A percentile compares a stretch with the other conserved stretches of the same genome.
phyloP scores from a whole-genome alignment of 2,888 invertebrate species.

The Melangyna quadrimaculata region DNA sequence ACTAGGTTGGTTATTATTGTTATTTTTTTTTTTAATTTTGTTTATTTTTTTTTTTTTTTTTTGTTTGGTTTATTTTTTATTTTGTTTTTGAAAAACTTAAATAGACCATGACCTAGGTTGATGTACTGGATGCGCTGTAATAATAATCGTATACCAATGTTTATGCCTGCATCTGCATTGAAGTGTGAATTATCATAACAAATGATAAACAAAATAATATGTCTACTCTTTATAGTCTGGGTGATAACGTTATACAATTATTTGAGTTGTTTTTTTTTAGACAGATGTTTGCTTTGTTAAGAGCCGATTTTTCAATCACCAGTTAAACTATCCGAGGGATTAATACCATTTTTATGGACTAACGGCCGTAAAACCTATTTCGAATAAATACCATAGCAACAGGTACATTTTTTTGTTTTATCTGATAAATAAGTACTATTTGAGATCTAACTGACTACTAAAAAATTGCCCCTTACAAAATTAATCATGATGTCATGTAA shows the following conservation, averaged over 20 bases:
- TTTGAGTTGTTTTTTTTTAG: not conserved
- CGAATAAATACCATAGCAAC: too few species aligned
- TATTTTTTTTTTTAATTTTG: not conserved
- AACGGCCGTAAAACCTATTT: too few species aligned
- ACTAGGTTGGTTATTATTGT: not conserved
- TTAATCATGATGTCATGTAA: too few species aligned
- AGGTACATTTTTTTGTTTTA: too few species aligned
- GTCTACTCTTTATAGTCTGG: not conserved
- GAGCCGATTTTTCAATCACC: too few species aligned
- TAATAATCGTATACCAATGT: not conserved
- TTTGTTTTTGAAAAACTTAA: not conserved
- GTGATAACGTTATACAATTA: not conserved
- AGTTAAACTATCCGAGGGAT: too few species aligned
- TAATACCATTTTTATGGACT: too few species aligned
- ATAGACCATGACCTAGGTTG: conserved; percentile 35
- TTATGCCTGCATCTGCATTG: not conserved
- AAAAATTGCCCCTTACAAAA: too few species aligned
- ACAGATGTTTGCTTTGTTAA: not conserved
- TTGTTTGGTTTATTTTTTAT: not conserved
- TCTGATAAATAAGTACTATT: too few species aligned
- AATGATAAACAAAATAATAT: not conserved
- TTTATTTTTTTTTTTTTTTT: not conserved
- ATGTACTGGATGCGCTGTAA: conserved; percentile 10
- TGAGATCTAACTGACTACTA: too few species aligned
- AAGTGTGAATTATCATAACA: conserved; percentile 1